Evolutionary conservation across 2,888 invertebrate species (phyloP).

Genomic region (Molorchus minor): DNA sequence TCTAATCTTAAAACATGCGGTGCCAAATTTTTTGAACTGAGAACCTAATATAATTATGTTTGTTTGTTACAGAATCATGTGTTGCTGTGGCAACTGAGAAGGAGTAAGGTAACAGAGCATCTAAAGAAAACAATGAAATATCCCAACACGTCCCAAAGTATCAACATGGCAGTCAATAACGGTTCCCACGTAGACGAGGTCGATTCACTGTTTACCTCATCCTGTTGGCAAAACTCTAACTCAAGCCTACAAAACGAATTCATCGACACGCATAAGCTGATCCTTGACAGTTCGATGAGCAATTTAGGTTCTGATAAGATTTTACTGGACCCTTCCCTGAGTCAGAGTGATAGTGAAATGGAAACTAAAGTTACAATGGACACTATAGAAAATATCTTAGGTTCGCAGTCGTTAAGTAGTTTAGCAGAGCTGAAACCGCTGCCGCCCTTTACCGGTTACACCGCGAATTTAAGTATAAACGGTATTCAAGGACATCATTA

Average conservation of each 20-base stretch:
- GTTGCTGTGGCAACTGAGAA: neutral
- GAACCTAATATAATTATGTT: slow-evolving; percentile 31
- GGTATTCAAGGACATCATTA: slow-evolving; percentile 89
- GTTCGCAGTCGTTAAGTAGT: slow-evolving; percentile 53
- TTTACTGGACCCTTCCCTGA: slow-evolving; percentile 65
- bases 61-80: slow-evolving; percentile 13
- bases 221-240: slow-evolving; percentile 72
- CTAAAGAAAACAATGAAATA: slow-evolving; percentile 63
- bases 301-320: slow-evolving; percentile 65
- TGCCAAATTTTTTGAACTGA: slow-evolving; percentile 42
- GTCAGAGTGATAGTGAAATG: slow-evolving; percentile 63
- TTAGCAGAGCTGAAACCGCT: slow-evolving; percentile 86
- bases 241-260: slow-evolving; percentile 65
- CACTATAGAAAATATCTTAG: slow-evolving; percentile 63
- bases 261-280: slow-evolving; percentile 66
- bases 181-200: slow-evolving; percentile 65
- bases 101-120: slow-evolving; percentile 12
- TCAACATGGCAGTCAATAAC: slow-evolving; percentile 60
- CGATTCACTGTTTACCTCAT: slow-evolving; percentile 77
- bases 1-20: too few relatives aligned
- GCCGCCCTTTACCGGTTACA: slow-evolving; percentile 87
- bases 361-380: slow-evolving; percentile 66
- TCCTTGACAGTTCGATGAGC: slow-evolving; percentile 67
- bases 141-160: slow-evolving; percentile 59
- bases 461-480: slow-evolving; percentile 86